phyloP scores from a whole-genome alignment of 35 echinoderm and acorn worm genomes.

The Apostichopus parvimensis region DNA sequence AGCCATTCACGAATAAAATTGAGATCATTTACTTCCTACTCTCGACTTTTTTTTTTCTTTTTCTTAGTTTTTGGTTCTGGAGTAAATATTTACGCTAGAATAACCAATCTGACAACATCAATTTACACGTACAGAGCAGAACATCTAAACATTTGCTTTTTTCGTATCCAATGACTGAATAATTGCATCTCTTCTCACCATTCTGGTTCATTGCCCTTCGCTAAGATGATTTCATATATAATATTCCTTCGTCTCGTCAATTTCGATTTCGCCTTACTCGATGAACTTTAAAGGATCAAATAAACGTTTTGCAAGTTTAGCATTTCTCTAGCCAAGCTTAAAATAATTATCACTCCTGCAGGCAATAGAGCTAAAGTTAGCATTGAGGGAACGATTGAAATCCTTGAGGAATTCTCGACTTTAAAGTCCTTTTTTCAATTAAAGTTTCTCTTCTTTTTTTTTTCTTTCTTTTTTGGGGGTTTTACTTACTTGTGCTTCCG shows the following conservation, averaged over 20 bases:
- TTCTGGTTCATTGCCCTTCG: not conserved
- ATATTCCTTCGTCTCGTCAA: slow-evolving; percentile 7
- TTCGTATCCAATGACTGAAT: not conserved
- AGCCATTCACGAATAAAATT: not conserved
- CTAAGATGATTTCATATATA: not conserved
- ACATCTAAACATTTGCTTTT: not conserved
- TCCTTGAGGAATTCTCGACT: not conserved
- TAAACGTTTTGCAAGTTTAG: slow-evolving; percentile 1
- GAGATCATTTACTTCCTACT: not conserved
- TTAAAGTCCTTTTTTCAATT: not conserved
- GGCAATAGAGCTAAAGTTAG: not conserved
- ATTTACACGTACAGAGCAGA: not conserved
- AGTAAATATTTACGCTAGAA: slow-evolving; percentile 7
- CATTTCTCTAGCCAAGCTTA: slow-evolving; percentile 1
- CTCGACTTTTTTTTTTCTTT: too few species aligned
- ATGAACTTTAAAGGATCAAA: not conserved
- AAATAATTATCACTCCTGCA: not conserved
- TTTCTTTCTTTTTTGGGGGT: too few species aligned
- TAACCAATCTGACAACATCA: not conserved
- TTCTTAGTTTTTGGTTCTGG: not conserved
- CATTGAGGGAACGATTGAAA: not conserved
- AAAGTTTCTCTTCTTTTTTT: not conserved
- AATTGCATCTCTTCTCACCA: slow-evolving; percentile 3
- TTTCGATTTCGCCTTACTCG: not conserved
- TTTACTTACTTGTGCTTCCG: not conserved